Evolutionary conservation across 2,888 invertebrate genomes (phyloP).

Genomic region (Sipunculus nudus): DNA sequence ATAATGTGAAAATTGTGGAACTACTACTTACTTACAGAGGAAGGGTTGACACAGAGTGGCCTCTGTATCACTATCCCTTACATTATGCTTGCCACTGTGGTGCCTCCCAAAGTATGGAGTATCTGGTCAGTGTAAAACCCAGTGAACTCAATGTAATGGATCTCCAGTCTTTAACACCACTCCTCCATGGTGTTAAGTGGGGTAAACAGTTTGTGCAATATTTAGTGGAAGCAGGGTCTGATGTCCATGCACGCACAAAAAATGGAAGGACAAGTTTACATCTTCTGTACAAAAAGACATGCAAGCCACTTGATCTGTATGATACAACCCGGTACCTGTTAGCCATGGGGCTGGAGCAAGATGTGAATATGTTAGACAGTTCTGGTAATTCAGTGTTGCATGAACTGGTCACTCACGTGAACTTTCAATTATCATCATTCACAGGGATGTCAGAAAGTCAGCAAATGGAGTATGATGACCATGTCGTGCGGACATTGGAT

Average conservation of each 20-base stretch:
- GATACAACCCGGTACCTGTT: conserved; percentile 76
- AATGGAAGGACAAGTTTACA: conserved; percentile 74
- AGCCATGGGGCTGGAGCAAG: conserved; percentile 76
- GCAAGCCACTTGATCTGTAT: conserved; percentile 70
- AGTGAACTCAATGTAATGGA: conserved; percentile 49
- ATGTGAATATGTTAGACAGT: conserved; percentile 78
- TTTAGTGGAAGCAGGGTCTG: conserved; percentile 73
- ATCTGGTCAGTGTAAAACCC: conserved; percentile 51
- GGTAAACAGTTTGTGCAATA: conserved; percentile 74
- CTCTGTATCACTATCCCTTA: conserved; percentile 27
- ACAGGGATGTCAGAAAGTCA: conserved; percentile 70
- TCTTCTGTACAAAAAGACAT: conserved; percentile 67
- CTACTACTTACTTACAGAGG: too few species aligned
- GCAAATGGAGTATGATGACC: conserved; percentile 39
- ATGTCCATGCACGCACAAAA: conserved; percentile 77
- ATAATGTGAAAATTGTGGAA: conserved; percentile 52
- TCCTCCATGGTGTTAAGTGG: conserved; percentile 78
- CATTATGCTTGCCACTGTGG: conserved; percentile 73
- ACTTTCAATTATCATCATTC: conserved; percentile 72
- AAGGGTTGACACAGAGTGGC: too few species aligned
- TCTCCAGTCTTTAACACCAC: conserved; percentile 80
- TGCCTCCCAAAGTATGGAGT: conserved; percentile 58
- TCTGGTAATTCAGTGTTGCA: conserved; percentile 80
- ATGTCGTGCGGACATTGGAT: conserved; percentile 52
- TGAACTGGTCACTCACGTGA: conserved; percentile 68